Conservation (phyloP, 1,140 invertebrate species). For the Diorhabda elongata region DNA sequence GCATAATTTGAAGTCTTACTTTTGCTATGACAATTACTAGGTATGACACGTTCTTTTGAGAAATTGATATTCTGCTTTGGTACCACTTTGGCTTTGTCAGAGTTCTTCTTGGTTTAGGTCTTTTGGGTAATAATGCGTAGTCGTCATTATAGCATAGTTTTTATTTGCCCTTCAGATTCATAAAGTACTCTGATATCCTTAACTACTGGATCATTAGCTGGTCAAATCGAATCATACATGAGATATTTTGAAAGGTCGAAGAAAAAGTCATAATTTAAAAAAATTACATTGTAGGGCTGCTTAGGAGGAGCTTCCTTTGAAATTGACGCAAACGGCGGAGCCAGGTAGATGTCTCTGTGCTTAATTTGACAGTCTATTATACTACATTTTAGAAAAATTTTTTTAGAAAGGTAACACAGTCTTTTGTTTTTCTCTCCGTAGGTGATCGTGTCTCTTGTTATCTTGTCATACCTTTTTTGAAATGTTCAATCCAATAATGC, state of each 20-base stretch:
- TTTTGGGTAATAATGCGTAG: too few species aligned
- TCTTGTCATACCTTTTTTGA: too few species aligned
- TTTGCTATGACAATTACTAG: not conserved
- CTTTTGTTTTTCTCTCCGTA: too few species aligned
- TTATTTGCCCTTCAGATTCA: not conserved
- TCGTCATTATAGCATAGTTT: not conserved
- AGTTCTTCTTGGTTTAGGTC: not conserved
- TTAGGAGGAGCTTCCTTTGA: not conserved
- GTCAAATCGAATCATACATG: constrained; percentile 4
- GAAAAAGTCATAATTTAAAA: constrained; percentile 4
- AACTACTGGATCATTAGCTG: not conserved
- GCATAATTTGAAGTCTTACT: too few species aligned
- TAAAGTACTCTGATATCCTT: constrained; percentile 1
- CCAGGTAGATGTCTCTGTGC: constrained; percentile 9
- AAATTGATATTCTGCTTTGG: not conserved
- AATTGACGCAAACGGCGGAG: not conserved
- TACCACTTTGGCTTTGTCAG: not conserved
- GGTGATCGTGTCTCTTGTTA: too few species aligned
- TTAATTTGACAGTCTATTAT: constrained; percentile 24
- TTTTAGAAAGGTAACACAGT: not conserved
- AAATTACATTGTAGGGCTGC: not conserved
- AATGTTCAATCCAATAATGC: too few species aligned
- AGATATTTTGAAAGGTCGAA: not conserved
- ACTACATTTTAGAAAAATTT: constrained; percentile 3
- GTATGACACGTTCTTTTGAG: not conserved